Evolutionary conservation across 2,888 invertebrate species (phyloP), one percentile per base, ranked within the genome.

Genomic region (Ophion slaviceki): DNA sequence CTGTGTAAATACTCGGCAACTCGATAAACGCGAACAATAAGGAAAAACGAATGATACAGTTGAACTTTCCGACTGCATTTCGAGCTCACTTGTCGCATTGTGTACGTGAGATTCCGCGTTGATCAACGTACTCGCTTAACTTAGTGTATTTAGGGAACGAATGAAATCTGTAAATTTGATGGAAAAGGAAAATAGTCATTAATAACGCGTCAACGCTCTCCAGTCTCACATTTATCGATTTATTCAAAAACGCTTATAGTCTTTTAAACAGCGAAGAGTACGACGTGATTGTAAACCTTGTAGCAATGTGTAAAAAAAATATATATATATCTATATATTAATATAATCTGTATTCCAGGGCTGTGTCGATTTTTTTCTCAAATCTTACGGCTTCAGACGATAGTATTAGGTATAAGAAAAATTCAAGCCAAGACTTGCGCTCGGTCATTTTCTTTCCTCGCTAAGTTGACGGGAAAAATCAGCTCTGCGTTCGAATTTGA

Each of bases 141-240:
- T 59, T 59, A 72, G 72, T 72, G 32, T 59, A 32, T 75, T 78
- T 74, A 40, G 61, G 20, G 47, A 53, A 59, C 20, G n/a, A 72
- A 72, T 11, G 17, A 59, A 59, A 72, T 72, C n/a, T 72, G 57
- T 72, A 72, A 72, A 72, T 72, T 72, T 32, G 1, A 72, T 72
- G 59, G 24, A 72, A n/a, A 59, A 71, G 32, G 40, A 32, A 32
- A 17, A 57, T 11, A 67, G 32, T n/a, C 28, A 59, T 53, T 36
- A 59, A 20, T 20, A 36, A 59, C 36, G 57, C 57, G 20, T 28
- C 6, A 32, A 36, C n/a, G 2, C 20, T 61, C 61, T 61, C 20
- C 10, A 20, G 24, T 24, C 8, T 61, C 20, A 24, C 20, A 1
- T 61, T 61, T 53, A 71, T 32, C 62, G 40, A 64, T 64, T 72